phyloP scores from a whole-genome alignment of 2,888 invertebrate species.

The Leptinotarsa juncta region DNA sequence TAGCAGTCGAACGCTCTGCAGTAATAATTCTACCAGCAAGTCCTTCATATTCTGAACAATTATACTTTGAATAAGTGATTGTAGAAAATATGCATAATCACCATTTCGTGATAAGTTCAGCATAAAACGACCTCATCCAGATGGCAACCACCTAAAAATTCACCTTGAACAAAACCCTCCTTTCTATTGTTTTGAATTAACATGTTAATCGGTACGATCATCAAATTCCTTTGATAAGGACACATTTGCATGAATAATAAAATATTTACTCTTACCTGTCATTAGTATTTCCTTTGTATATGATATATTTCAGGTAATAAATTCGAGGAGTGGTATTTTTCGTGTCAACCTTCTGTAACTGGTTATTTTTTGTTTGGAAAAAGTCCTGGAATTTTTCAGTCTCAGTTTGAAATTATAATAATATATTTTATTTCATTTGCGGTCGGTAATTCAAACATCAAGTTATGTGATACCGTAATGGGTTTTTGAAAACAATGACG shows the following conservation, averaged over 20 bases:
- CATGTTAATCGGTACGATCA: slow-evolving; percentile 7
- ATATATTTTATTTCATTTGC: no score
- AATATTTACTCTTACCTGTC: slow-evolving; percentile 3
- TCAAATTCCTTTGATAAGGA: background rate
- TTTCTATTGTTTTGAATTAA: slow-evolving; percentile 1
- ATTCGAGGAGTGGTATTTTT: background rate
- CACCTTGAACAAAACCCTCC: slow-evolving; percentile 8
- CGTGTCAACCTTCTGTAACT: background rate
- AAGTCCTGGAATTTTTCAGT: background rate
- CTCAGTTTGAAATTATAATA: no score
- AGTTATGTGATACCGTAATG: no score
- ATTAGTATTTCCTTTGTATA: background rate
- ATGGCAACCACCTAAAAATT: slow-evolving; percentile 16
- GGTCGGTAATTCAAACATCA: no score
- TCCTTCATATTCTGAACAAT: background rate
- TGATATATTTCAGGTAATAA: background rate
- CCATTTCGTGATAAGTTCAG: slow-evolving; percentile 40
- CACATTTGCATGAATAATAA: slow-evolving; percentile 25
- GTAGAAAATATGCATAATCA: slow-evolving; percentile 42
- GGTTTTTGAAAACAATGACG: no score
- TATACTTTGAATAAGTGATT: slow-evolving; percentile 34
- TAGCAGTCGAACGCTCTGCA: background rate
- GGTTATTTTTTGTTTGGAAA: background rate
- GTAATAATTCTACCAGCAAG: background rate
- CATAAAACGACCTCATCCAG: slow-evolving; percentile 16